These are phyloP conservation scores for Aldabrachelys gigantea DNA, from an alignment of 2,113 vertebrate genomes.

Conservation along the genomic window DNA sequence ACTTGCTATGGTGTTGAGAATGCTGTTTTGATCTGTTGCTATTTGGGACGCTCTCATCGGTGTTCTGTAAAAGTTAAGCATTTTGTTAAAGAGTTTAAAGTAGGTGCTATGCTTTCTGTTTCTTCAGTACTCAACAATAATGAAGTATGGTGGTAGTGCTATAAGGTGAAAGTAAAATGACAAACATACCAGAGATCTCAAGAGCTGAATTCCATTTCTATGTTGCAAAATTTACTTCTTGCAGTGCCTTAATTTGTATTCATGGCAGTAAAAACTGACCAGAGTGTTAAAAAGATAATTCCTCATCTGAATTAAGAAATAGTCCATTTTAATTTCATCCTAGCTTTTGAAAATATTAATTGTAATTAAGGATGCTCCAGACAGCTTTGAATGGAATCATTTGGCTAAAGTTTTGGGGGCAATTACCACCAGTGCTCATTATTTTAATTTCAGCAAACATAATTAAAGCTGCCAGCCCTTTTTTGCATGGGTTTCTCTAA, in stretches of 20 bases:
- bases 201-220: background rate
- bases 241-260: background rate
- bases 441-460: background rate
- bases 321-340: background rate
- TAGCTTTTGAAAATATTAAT: background rate
- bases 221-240: background rate
- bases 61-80: background rate
- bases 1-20: accelerated
- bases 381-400: background rate
- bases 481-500: background rate
- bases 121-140: background rate
- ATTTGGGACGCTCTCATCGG: accelerated
- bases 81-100: background rate
- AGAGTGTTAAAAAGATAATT: background rate
- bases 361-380: conserved; percentile 18
- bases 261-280: background rate
- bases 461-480: background rate
- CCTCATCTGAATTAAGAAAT: background rate
- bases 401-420: background rate
- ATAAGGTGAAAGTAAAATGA: background rate
- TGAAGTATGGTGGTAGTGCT: background rate
- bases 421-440: background rate
- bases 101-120: background rate
- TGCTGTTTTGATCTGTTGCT: background rate
- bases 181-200: background rate